A percentile compares a stretch with the other conserved stretches of the same genome.
Conservation (phyloP, 2,113 vertebrate species). For the Phylloscopus trochiloides region DNA sequence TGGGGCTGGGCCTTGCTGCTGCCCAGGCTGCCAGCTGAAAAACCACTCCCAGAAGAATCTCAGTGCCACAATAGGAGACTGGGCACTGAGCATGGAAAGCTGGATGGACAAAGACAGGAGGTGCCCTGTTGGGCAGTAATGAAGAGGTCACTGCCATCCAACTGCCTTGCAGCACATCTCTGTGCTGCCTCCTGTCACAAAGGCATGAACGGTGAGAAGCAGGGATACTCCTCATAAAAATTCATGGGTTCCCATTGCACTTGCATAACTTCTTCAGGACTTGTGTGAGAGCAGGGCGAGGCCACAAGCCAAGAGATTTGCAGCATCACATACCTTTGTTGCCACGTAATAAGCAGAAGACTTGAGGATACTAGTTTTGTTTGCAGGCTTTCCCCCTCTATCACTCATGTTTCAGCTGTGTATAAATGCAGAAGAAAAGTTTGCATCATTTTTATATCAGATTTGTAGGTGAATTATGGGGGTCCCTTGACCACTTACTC, state of each 20-base stretch:
- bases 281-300: neutral
- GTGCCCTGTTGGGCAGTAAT: neutral
- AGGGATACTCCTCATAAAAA: neutral
- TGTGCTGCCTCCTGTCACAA: neutral
- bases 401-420: neutral
- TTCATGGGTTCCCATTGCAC: neutral
- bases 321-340: constrained; percentile 5
- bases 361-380: neutral
- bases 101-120: neutral
- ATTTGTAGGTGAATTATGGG: neutral
- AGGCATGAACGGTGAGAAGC: neutral
- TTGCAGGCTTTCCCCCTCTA: neutral
- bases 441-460: neutral
- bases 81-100: fast-evolving
- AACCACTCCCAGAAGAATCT: neutral
- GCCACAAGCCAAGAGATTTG: neutral
- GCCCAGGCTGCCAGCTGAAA: neutral
- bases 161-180: neutral
- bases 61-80: fast-evolving
- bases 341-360: neutral
- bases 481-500: neutral
- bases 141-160: neutral
- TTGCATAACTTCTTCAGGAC: neutral
- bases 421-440: neutral
- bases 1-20: neutral